Evolutionary conservation across 2,888 invertebrate species (phyloP).

Genomic region (Lordiphosa fenestrarum): DNA sequence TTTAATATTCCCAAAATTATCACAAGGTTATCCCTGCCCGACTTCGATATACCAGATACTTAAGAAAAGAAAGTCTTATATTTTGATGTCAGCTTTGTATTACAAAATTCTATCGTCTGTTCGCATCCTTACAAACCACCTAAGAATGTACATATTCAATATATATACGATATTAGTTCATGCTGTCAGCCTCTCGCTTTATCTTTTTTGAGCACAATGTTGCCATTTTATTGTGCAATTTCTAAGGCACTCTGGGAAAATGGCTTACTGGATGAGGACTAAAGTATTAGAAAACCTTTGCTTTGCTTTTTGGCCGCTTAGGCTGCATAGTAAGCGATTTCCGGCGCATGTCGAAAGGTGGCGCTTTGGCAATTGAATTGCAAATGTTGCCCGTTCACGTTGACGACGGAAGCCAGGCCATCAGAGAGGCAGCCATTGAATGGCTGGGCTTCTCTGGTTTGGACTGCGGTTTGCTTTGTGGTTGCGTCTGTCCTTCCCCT

Average conservation of each 20-base stretch:
- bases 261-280: not conserved
- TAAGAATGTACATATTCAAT: constrained; percentile 6
- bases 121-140: constrained; percentile 11
- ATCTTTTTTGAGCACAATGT: constrained; percentile 37
- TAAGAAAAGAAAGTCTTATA: no score
- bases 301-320: constrained; percentile 36
- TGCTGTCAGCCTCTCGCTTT: constrained; percentile 8
- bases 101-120: not conserved
- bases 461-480: constrained; percentile 62
- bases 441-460: constrained; percentile 39
- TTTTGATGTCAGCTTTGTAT: no score
- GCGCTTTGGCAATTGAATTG: constrained; percentile 74
- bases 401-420: constrained; percentile 64
- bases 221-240: constrained; percentile 64
- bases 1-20: no score
- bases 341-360: constrained; percentile 68
- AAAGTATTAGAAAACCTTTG: constrained; percentile 50
- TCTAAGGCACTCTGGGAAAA: constrained; percentile 16
- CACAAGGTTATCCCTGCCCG: no score
- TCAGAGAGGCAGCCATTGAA: constrained; percentile 63
- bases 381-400: constrained; percentile 67
- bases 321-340: constrained; percentile 73
- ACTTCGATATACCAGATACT: no score
- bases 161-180: constrained; percentile 47
- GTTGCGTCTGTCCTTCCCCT: constrained; percentile 26